Base-by-base conservation (phyloP, 2,888 invertebrate species). In the Portevinia maculata region DNA sequence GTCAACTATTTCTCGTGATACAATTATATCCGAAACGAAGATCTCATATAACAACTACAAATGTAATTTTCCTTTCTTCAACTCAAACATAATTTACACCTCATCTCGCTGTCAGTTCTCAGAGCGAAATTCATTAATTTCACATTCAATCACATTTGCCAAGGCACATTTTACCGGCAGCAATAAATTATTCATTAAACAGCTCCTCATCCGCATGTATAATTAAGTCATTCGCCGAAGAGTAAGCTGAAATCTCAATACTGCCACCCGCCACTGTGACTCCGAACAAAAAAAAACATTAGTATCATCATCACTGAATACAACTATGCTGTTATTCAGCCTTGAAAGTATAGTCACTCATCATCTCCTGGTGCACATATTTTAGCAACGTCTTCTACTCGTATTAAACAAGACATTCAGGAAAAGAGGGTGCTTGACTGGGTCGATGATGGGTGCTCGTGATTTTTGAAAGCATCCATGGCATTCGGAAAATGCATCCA, bases 101-200 rank as follows among this genome's bases (percentile, higher is more conserved):
- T 83, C 78, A 76, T 78, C 78, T 62, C 9, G 44, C 67, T 78
- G 78, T 78, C 78, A 71, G 60, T 83, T 83, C 67, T 71, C 71
- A 73, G 53, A 71, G 55, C 60, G 44, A 71, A 55, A 73, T 83
- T 60, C 83, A 83, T 83, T 83, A 73, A 83, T 83, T 78, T 78
- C 50, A 60, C 65, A 83, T 83, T 73, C 78, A 83, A 83, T 78
- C 83, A 78, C 83, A 78, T 83, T 83, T 71, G 67, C 78, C 65
- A 62, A 83, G 83, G 60, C 76, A 83, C 78, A 83, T 78, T 50
- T 67, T 60, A 83, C 76, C 71, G 67, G 67, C 83, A 78, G 71
- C 71, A 53, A 78, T 78, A 78, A 78, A 83, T 78, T 83, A 78
- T 83, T 78, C 78, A 83, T 78, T 83, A 71, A 78, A 83, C 78